A percentile compares a stretch with the other conserved stretches of the same genome.
phyloP scores from a whole-genome alignment of 37 sponge, comb jelly and placozoan genomes.

The Petrosia ficiformis region DNA sequence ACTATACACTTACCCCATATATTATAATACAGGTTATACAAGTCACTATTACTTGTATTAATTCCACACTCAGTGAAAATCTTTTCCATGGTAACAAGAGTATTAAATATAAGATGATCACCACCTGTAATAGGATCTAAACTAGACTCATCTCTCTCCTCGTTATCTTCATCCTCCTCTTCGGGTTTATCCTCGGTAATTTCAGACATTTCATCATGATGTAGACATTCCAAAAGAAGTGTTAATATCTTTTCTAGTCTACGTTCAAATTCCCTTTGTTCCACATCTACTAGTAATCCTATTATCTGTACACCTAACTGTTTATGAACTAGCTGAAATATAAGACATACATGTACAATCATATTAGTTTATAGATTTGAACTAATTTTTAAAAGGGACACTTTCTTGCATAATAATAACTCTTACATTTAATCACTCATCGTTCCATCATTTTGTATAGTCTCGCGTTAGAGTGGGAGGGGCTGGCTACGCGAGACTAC shows the following conservation, averaged over 20 bases:
- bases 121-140: not conserved
- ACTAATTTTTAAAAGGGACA: too few relatives aligned
- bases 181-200: not conserved
- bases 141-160: constrained; percentile 3
- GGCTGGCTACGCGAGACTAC: too few relatives aligned
- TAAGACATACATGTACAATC: too few relatives aligned
- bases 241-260: constrained; percentile 57
- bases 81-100: constrained; percentile 53
- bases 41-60: too few relatives aligned
- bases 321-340: constrained; percentile 63
- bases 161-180: constrained; percentile 8
- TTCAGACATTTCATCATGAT: not conserved
- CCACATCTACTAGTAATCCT: constrained; percentile 66
- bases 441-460: too few relatives aligned
- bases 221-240: constrained; percentile 31
- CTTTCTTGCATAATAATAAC: too few relatives aligned
- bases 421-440: too few relatives aligned
- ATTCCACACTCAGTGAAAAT: constrained; percentile 22
- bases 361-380: too few relatives aligned
- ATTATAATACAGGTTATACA: too few relatives aligned
- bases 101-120: constrained; percentile 63
- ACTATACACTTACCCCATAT: too few relatives aligned
- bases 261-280: constrained; percentile 49
- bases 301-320: constrained; percentile 52
- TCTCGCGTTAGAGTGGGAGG: too few relatives aligned